Conservation (phyloP, 2,888 invertebrate genomes). For the Pristionchus japonicus region DNA sequence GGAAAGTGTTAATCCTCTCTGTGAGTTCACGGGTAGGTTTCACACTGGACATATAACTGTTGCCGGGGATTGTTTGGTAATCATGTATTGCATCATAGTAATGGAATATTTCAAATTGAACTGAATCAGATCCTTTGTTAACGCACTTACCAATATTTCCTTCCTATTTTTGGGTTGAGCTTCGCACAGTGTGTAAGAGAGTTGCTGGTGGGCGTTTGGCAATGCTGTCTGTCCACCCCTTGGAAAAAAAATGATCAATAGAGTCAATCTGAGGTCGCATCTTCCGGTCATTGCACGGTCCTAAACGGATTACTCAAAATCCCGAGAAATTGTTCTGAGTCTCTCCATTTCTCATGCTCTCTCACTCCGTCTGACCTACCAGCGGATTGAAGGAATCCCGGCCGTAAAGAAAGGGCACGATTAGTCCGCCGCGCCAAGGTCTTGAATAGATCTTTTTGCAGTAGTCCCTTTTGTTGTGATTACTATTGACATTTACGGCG, state of each 20-base stretch:
- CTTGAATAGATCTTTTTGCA: background rate
- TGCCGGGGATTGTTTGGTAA: background rate
- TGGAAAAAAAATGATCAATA: too few species aligned
- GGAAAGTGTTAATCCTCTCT: slow-evolving; percentile 19
- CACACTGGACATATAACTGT: background rate
- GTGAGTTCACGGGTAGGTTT: background rate
- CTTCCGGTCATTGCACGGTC: background rate
- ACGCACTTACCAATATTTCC: too few species aligned
- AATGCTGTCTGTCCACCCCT: too few species aligned
- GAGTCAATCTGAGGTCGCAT: background rate
- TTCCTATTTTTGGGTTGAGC: too few species aligned
- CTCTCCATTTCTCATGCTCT: too few species aligned
- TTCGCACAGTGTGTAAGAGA: too few species aligned
- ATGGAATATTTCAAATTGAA: too few species aligned
- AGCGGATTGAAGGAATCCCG: background rate
- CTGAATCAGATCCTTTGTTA: too few species aligned
- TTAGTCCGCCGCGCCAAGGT: slow-evolving; percentile 28
- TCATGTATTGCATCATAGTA: too few species aligned
- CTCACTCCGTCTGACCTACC: too few species aligned
- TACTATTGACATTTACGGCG: slow-evolving; percentile 31
- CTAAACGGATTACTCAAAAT: background rate
- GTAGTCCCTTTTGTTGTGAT: slow-evolving; percentile 2
- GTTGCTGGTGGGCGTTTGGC: too few species aligned
- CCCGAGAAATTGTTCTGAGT: too few species aligned
- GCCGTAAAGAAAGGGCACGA: background rate